Conservation (phyloP, 2,888 invertebrate genomes). For the Phania funesta region DNA sequence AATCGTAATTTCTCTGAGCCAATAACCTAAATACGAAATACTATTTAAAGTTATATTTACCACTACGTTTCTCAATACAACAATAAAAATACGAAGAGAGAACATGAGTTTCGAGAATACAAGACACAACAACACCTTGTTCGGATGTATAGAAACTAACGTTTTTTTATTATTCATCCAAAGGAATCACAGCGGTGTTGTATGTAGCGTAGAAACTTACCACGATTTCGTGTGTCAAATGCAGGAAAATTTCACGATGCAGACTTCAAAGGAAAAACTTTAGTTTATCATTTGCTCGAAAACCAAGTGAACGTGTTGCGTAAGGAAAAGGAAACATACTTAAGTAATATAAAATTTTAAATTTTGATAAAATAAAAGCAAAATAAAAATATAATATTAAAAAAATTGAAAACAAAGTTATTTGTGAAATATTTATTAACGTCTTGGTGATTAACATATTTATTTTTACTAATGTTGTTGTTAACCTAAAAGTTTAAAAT, state of each 20-base stretch:
- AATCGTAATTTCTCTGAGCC: neutral
- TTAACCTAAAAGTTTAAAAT: too few relatives aligned
- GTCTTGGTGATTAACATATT: too few relatives aligned
- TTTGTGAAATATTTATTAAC: too few relatives aligned
- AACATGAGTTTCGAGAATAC: too few relatives aligned
- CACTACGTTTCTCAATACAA: constrained; percentile 9
- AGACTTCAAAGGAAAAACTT: constrained; percentile 46
- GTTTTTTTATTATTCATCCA: constrained; percentile 51
- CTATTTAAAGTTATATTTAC: constrained; percentile 1
- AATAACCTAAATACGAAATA: constrained; percentile 45
- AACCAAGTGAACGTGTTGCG: constrained; percentile 56
- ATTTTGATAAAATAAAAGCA: too few relatives aligned
- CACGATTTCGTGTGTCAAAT: constrained; percentile 48
- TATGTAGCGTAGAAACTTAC: constrained; percentile 50
- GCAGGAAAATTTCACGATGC: constrained; percentile 6
- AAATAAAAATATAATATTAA: too few relatives aligned
- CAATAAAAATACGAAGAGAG: neutral
- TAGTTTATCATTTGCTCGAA: constrained; percentile 57
- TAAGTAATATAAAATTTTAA: neutral
- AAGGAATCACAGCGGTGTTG: constrained; percentile 42
- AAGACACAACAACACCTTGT: constrained; percentile 17
- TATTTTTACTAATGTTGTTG: too few relatives aligned
- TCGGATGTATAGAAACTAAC: constrained; percentile 40
- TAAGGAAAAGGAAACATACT: neutral
- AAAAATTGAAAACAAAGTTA: too few relatives aligned